A percentile compares a stretch with the other conserved stretches of the same genome.
Conservation (phyloP, 2,888 invertebrate genomes). For the Macrosoma leucophasiata region DNA sequence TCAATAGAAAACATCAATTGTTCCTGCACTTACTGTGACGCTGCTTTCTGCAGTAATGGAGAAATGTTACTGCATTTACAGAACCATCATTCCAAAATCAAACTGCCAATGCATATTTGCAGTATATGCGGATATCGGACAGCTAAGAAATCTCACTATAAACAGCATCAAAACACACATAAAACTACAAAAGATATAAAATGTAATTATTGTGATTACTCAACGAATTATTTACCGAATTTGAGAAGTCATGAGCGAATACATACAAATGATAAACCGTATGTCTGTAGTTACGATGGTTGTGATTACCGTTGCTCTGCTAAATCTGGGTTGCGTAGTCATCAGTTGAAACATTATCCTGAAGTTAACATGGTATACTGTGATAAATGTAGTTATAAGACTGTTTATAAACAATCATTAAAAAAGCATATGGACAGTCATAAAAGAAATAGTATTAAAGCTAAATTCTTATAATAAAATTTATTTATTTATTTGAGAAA, state of each 20-base stretch:
- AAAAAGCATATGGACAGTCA: conserved; percentile 38
- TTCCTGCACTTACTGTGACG: conserved; percentile 31
- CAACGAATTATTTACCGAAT: conserved; percentile 34
- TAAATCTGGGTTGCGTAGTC: conserved; percentile 37
- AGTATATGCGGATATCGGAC: conserved; percentile 35
- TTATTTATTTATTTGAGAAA: too few relatives aligned
- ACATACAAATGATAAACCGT: conserved; percentile 32
- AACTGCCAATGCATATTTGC: conserved; percentile 24
- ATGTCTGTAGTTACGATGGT: conserved; percentile 26
- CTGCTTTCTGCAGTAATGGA: conserved; percentile 24
- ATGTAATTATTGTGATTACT: conserved; percentile 34
- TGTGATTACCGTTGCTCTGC: conserved; percentile 30
- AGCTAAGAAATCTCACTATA: conserved; percentile 32
- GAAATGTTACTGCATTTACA: conserved; percentile 27
- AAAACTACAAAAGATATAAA: conserved; percentile 20
- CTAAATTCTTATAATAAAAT: too few relatives aligned
- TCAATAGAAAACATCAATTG: conserved; percentile 18
- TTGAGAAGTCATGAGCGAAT: conserved; percentile 36
- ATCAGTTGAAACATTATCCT: conserved; percentile 36
- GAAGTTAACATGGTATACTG: conserved; percentile 36
- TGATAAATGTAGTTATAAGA: conserved; percentile 44
- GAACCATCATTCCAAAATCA: conserved; percentile 23
- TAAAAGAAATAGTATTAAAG: conserved; percentile 29
- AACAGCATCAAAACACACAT: conserved; percentile 34
- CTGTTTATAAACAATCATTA: conserved; percentile 41